Evolutionary conservation across 2,797 vertebrate genomes (phyloP).

Genomic region (Gymnocypris eckloni): DNA sequence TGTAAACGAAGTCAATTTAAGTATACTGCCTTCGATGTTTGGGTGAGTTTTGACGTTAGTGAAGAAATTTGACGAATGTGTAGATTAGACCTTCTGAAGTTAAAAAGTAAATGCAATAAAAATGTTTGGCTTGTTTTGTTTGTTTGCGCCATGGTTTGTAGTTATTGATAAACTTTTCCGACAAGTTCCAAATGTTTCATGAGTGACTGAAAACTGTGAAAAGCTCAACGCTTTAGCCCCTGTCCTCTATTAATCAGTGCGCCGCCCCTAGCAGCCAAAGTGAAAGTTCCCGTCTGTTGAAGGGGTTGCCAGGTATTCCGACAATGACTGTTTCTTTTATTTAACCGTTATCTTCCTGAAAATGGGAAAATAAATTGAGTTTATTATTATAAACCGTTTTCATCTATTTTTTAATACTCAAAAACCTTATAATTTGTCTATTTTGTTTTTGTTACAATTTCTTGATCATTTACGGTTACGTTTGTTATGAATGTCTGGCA

Average conservation of each 20-base stretch:
- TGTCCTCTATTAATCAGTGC: background rate
- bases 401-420: background rate
- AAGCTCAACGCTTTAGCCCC: too few species aligned
- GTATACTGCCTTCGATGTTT: background rate
- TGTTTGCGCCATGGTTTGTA: background rate
- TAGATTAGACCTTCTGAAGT: too few species aligned
- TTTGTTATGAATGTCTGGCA: constrained; percentile 5
- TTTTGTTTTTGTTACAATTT: background rate
- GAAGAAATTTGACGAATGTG: background rate
- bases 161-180: background rate
- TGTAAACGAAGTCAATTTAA: too few species aligned
- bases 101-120: too few species aligned
- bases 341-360: background rate
- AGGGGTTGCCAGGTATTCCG: constrained; percentile 23
- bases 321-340: background rate
- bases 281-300: constrained; percentile 31
- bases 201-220: background rate
- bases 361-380: background rate
- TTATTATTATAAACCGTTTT: background rate
- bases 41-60: too few species aligned
- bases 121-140: too few species aligned
- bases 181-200: background rate
- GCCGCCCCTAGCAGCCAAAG: background rate
- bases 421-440: background rate
- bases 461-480: background rate